Percentiles rank a stretch among this genome's conserved stretches.
These are phyloP conservation scores for Anarsia innoxiella DNA, from an alignment of 2,888 invertebrate species.

Conservation along the genomic window DNA sequence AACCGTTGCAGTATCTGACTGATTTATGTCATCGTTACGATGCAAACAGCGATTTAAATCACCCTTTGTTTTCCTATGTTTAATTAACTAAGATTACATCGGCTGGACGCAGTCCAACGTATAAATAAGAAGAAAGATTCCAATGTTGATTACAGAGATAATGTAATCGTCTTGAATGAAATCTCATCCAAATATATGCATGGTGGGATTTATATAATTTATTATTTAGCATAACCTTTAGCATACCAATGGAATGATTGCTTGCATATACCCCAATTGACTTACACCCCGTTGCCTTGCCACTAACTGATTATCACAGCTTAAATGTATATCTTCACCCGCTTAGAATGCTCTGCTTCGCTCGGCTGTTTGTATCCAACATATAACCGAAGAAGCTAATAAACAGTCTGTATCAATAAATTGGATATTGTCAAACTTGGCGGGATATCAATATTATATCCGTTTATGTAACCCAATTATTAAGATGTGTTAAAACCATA, in stretches of 20 bases:
- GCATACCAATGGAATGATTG: constrained; percentile 50
- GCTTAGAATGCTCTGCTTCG: constrained; percentile 75
- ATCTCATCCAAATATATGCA: constrained; percentile 20
- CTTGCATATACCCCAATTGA: constrained; percentile 52
- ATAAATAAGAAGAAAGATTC: constrained; percentile 8
- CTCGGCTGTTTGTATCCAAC: constrained; percentile 53
- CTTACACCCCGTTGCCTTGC: constrained; percentile 69
- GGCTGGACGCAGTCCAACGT: constrained; percentile 21
- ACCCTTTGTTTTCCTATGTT: constrained; percentile 13
- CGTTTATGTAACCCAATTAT: constrained; percentile 28
- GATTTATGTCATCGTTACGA: constrained; percentile 27
- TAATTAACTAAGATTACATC: constrained; percentile 23
- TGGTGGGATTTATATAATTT: constrained; percentile 20
- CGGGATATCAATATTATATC: constrained; percentile 41
- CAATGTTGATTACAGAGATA: constrained; percentile 10
- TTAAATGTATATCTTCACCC: constrained; percentile 62
- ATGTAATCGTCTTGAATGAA: constrained; percentile 4
- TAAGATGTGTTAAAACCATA: constrained; percentile 28
- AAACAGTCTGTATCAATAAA: constrained; percentile 22
- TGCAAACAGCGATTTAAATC: constrained; percentile 10
- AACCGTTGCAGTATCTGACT: constrained; percentile 22
- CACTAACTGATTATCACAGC: constrained; percentile 72
- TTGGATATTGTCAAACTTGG: constrained; percentile 37
- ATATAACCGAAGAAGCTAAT: constrained; percentile 17
- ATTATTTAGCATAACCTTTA: constrained; percentile 18